A percentile compares a stretch with the other conserved stretches of the same genome.
Conservation (phyloP, 1,140 invertebrate genomes). For the Drosophila mojavensis region DNA sequence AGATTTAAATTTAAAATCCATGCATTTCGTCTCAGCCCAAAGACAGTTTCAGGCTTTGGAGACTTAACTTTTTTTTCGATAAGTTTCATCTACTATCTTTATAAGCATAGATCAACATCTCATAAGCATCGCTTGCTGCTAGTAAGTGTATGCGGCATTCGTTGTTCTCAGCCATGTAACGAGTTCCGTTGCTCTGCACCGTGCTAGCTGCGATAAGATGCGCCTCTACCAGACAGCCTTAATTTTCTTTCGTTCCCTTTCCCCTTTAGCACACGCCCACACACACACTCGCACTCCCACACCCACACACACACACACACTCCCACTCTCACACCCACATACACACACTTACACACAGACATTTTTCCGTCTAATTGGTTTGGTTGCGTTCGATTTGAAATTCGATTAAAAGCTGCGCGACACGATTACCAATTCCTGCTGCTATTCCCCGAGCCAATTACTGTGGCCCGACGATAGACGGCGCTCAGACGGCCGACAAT, state of each 20-base stretch:
- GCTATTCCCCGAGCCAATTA: conserved; percentile 55
- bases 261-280: neutral
- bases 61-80: too few species aligned
- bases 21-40: too few species aligned
- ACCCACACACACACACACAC: conserved; percentile 6
- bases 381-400: conserved; percentile 53
- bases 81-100: too few species aligned
- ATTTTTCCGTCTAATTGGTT: conserved; percentile 50
- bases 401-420: conserved; percentile 52
- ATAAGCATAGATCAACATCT: too few species aligned
- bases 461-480: conserved; percentile 14
- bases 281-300: conserved; percentile 15
- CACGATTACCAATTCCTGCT: conserved; percentile 45
- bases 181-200: conserved; percentile 27
- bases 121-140: neutral
- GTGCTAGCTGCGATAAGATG: conserved; percentile 42
- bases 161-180: neutral
- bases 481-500: conserved; percentile 24
- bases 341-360: neutral
- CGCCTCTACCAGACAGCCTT: conserved; percentile 11
- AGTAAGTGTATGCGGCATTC: conserved; percentile 5
- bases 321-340: conserved; percentile 7
- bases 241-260: conserved; percentile 16
- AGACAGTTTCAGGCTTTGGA: too few species aligned
- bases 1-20: too few species aligned